phyloP scores from a whole-genome alignment of 2,888 invertebrate species.

The Xanthia icteritia region DNA sequence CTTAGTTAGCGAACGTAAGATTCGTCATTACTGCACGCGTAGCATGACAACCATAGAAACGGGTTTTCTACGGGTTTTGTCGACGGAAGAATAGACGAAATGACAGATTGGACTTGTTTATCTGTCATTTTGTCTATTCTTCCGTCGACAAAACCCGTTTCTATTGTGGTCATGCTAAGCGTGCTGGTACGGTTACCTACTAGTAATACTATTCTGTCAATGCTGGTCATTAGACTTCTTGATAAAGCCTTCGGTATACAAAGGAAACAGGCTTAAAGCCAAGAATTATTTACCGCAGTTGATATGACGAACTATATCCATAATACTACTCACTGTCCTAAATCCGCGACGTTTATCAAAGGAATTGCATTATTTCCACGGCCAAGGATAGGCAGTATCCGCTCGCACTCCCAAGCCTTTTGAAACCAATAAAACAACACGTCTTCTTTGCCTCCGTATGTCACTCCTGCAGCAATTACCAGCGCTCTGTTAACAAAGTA shows the following conservation, averaged over 20 bases:
- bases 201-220: too few relatives aligned
- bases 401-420: conserved; percentile 92
- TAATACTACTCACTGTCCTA: conserved; percentile 88
- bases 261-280: background rate
- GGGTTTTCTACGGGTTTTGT: too few relatives aligned
- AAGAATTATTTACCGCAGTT: background rate
- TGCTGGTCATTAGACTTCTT: conserved; percentile 3
- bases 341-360: conserved; percentile 91
- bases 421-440: conserved; percentile 92
- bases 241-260: background rate
- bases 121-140: too few relatives aligned
- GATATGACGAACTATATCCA: background rate
- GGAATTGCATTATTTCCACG: conserved; percentile 91
- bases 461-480: conserved; percentile 91
- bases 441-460: conserved; percentile 92
- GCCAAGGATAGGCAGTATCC: conserved; percentile 90
- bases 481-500: conserved; percentile 74
- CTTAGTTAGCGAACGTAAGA: too few relatives aligned
- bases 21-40: too few relatives aligned
- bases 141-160: too few relatives aligned
- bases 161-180: too few relatives aligned
- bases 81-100: too few relatives aligned
- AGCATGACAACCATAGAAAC: too few relatives aligned
- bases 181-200: background rate
- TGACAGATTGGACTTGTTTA: too few relatives aligned